These are phyloP conservation scores for Epizoanthus rinbou DNA, from an alignment of 92 coral and sea anemone species.

Conservation along the genomic window DNA sequence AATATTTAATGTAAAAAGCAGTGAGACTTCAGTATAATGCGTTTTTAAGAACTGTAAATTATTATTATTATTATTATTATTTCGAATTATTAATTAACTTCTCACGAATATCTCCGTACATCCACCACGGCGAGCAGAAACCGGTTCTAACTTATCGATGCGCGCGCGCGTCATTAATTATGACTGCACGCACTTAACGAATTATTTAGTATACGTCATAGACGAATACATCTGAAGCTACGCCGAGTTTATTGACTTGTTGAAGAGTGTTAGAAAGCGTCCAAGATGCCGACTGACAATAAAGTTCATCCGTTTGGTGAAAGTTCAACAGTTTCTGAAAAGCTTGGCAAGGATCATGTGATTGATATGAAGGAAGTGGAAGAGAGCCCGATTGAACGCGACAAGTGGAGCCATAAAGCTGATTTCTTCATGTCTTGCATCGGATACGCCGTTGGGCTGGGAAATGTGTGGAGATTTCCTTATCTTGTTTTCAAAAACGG, in stretches of 20 bases:
- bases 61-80: too few relatives aligned
- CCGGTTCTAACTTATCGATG: too few relatives aligned
- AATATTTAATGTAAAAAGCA: too few relatives aligned
- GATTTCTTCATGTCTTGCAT: constrained; percentile 37
- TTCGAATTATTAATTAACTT: too few relatives aligned
- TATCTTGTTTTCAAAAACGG: constrained; percentile 40
- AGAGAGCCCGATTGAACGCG: neutral
- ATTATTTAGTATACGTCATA: neutral
- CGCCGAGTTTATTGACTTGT: neutral
- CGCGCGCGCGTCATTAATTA: too few relatives aligned
- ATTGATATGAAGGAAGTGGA: constrained; percentile 6
- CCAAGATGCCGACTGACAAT: constrained; percentile 22
- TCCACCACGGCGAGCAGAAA: too few relatives aligned
- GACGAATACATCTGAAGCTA: neutral
- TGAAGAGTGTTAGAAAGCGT: constrained; percentile 1
- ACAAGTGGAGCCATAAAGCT: constrained; percentile 39
- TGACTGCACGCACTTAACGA: constrained; percentile 17
- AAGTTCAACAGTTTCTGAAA: constrained; percentile 3
- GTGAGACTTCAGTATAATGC: too few relatives aligned
- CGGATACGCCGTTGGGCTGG: constrained; percentile 37
- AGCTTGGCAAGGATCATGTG: neutral
- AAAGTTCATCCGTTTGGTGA: constrained; percentile 10
- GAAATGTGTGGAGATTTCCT: constrained; percentile 45
- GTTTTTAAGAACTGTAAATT: too few relatives aligned
- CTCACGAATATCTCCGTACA: too few relatives aligned